Conservation (phyloP, 2,888 invertebrate species). For the Hemaris fuciformis region DNA sequence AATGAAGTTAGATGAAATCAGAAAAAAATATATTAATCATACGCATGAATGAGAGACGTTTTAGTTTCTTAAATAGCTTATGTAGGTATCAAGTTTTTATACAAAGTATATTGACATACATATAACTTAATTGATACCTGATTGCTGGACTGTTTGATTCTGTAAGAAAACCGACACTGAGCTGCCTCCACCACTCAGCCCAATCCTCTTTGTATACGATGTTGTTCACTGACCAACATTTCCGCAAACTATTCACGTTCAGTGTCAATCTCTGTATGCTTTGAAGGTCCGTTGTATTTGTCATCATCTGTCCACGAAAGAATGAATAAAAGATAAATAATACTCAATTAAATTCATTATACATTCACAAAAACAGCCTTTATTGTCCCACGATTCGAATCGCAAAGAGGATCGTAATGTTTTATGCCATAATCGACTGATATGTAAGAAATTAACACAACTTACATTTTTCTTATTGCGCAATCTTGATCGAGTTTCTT, state of each 20-base stretch:
- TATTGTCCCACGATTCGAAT: no score
- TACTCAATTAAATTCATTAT: background rate
- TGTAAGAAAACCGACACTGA: conserved; percentile 94
- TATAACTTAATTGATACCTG: no score
- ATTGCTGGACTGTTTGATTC: conserved; percentile 98
- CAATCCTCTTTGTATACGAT: conserved; percentile 98
- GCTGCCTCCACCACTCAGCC: conserved; percentile 96
- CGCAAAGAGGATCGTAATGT: no score
- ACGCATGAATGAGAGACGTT: no score
- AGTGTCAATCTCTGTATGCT: conserved; percentile 90
- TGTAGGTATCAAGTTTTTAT: no score
- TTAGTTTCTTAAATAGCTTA: no score
- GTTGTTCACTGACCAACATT: conserved; percentile 93
- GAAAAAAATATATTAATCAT: no score
- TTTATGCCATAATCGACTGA: no score
- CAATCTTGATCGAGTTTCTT: conserved; percentile 83
- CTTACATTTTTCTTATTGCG: conserved; percentile 84
- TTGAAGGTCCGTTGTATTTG: conserved; percentile 68
- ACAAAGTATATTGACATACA: no score
- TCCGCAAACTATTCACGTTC: conserved; percentile 89
- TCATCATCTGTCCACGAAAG: conserved; percentile 47
- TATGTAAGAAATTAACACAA: background rate
- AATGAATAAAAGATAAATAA: background rate
- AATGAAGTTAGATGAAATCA: no score
- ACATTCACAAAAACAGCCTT: background rate